Evolutionary conservation across 1,140 invertebrate species (phyloP), one percentile per base, ranked within the genome.

Genomic region (Coelopa frigida): DNA sequence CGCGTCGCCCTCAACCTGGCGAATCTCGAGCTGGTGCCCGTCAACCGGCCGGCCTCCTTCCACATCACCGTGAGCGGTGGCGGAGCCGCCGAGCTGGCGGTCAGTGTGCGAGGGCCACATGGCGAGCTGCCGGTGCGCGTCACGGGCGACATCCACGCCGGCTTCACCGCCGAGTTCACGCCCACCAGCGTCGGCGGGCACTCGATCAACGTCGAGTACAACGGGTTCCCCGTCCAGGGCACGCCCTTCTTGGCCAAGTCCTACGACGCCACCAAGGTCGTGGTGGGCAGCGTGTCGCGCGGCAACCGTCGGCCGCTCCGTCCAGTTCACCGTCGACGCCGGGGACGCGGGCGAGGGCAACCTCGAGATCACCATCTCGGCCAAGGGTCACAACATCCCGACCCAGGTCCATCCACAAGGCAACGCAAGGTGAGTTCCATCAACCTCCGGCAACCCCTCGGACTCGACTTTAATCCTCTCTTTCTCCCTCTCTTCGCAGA

Each of bases 291-390:
- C 44, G 76, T 77, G n/a, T 81, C 86, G 49, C 84, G 93, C 42
- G 89, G 87, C 38, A n/a, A 79, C 76, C 15, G 85, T 88, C 36
- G 89, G 87, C 22, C 79, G 91, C 52, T 83, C 88, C 15, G 88
- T 93, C 11, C 89, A 94, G 61, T 91, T 97, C 60, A 88, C 85
- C 24, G 94, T 98, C 27, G 94, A 98, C 75, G 94, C 94, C 6
- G 89, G 87, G 52, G 85, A 92, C 70, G 93, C 94, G 43, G 96
- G 96, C 12, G 95, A 98, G 75, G 96, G 96, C 27, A 98, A 96
- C 72, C 73, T 98, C 37, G 95, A 98, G 75, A 97, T 98, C 29
- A 93, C 92, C 17, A 95, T 98, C 51, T 89, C 87, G 50, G 90
- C 89, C 27, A 81, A 90, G 61, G 93, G 92, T 5, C 80, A 90